These are phyloP conservation scores for Tautogolabrus adspersus DNA, from an alignment of 2,113 vertebrate genomes.

Conservation along the genomic window DNA sequence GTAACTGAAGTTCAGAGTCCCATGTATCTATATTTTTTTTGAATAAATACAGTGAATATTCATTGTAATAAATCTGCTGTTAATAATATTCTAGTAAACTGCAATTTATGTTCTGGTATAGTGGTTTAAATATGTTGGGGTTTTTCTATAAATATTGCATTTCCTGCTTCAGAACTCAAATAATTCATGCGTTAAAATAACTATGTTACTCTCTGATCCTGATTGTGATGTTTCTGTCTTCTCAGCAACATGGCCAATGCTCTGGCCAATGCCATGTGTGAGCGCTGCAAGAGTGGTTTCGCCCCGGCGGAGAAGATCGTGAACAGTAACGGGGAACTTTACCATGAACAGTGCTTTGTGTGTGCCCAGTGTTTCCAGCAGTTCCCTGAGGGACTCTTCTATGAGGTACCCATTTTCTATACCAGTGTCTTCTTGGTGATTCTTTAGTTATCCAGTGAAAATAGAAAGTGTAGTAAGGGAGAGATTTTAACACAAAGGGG, in stretches of 20 bases:
- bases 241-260: slow-evolving; percentile 98
- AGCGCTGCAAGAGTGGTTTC: slow-evolving; percentile 94
- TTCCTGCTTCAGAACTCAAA: too few relatives aligned
- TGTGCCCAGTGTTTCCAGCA: slow-evolving; percentile 99
- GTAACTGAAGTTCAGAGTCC: too few relatives aligned
- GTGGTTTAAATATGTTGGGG: too few relatives aligned
- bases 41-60: too few relatives aligned
- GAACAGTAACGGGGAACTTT: slow-evolving; percentile 97
- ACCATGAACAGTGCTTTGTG: slow-evolving; percentile 97
- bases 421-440: neutral
- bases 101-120: too few relatives aligned
- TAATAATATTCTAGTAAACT: too few relatives aligned
- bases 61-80: too few relatives aligned
- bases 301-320: slow-evolving; percentile 95
- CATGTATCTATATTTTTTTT: too few relatives aligned
- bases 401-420: slow-evolving; percentile 87
- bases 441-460: slow-evolving; percentile 3
- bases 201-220: too few relatives aligned
- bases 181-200: too few relatives aligned
- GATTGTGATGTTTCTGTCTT: slow-evolving; percentile 14
- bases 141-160: too few relatives aligned
- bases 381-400: slow-evolving; percentile 97
- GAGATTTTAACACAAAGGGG: neutral
- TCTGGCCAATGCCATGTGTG: slow-evolving; percentile 94
- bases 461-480: neutral